phyloP scores from a whole-genome alignment of 37 sponge, comb jelly and placozoan genomes.

The Diacarnus erythraeanus region DNA sequence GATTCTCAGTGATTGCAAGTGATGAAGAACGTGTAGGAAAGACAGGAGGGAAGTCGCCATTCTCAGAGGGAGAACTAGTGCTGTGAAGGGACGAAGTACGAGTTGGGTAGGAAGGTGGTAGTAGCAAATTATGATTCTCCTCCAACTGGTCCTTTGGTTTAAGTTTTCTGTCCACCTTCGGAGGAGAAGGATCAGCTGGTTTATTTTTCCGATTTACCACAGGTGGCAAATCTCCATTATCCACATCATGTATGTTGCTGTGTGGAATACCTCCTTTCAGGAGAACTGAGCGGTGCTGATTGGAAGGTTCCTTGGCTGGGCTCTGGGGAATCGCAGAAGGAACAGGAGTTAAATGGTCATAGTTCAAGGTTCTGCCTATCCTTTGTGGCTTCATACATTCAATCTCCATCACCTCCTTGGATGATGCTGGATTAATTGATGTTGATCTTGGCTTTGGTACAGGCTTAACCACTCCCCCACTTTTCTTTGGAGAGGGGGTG shows the following conservation, averaged over 20 bases:
- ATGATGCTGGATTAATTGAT: background rate
- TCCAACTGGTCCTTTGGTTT: constrained; percentile 1
- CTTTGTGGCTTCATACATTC: constrained; percentile 16
- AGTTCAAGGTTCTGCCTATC: background rate
- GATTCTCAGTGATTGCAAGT: background rate
- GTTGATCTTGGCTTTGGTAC: background rate
- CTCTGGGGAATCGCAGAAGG: background rate
- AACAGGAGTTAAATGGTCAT: constrained; percentile 7
- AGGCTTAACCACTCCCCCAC: background rate
- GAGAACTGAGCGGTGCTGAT: constrained; percentile 2
- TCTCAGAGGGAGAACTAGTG: background rate
- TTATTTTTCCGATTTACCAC: constrained; percentile 31
- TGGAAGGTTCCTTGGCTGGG: background rate
- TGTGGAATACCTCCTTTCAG: background rate
- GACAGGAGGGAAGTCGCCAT: background rate
- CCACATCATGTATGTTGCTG: background rate
- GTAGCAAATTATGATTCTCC: too few relatives aligned
- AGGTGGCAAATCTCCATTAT: constrained; percentile 17
- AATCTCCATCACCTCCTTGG: constrained; percentile 6
- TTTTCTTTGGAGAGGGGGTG: constrained; percentile 9
- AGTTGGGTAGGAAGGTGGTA: background rate
- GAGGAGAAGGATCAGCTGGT: constrained; percentile 14
- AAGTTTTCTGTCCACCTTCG: constrained; percentile 12
- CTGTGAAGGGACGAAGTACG: background rate
- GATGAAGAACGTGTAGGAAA: background rate